Evolutionary conservation across 2,888 invertebrate species (phyloP).

Genomic region (Nemotelus pantherinus): DNA sequence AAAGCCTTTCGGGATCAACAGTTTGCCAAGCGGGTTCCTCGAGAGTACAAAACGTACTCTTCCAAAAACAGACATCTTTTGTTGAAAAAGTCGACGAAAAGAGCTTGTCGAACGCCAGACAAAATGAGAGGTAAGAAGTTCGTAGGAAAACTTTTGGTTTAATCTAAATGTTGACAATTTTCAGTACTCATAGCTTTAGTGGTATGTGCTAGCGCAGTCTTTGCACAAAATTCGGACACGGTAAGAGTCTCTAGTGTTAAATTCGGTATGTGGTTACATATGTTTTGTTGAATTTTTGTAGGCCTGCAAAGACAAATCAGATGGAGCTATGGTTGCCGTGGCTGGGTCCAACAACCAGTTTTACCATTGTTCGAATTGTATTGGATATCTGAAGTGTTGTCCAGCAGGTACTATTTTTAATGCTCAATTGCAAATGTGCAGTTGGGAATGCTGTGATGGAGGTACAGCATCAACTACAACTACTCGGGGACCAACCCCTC

Average conservation of each 20-base stretch:
- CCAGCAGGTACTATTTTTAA: conserved; percentile 53
- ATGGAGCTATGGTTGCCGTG: conserved; percentile 12
- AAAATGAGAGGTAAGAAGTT: not conserved
- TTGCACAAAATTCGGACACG: conserved; percentile 26
- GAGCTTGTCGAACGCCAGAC: not conserved
- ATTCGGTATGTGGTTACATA: not conserved
- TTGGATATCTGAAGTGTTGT: not conserved
- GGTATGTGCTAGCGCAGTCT: not conserved
- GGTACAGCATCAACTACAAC: not conserved
- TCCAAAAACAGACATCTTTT: not conserved
- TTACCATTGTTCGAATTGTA: conserved; percentile 25
- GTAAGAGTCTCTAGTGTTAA: not conserved
- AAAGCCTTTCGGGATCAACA: not conserved
- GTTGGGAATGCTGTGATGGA: conserved; percentile 47
- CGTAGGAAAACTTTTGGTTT: too few species aligned
- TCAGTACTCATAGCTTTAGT: not conserved
- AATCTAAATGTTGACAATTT: not conserved
- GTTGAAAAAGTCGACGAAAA: not conserved
- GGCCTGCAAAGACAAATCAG: not conserved
- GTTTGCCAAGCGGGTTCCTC: not conserved
- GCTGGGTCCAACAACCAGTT: conserved; percentile 31
- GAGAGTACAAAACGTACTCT: not conserved
- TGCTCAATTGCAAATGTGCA: conserved; percentile 53
- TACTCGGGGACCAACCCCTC: not conserved
- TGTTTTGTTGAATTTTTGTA: not conserved